Base-by-base conservation (phyloP, 1,140 invertebrate genomes). In the Thaumetopoea pityocampa region DNA sequence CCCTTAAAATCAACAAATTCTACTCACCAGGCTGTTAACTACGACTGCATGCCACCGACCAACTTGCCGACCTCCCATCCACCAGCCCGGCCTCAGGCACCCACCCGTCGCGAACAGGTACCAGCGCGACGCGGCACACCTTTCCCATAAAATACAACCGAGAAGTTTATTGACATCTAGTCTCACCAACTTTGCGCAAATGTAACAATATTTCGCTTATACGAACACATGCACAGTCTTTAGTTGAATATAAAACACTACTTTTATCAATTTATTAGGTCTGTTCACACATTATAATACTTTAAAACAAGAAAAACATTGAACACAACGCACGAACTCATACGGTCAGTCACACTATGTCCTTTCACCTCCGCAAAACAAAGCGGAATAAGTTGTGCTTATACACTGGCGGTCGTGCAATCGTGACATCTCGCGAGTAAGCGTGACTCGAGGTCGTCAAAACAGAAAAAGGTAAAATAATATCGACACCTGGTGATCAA, bases 81-180 rank as follows among this genome's bases (percentile, higher is more conserved):
- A 62, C 44, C 61, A 65, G 64, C 54, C 65, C 58, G 61, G 51
- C 56, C 53, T 63, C 67, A 52, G 63, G 46, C 55, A 66, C 60
- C 66, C 67, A 66, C 56, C 71, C 62, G 67, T 42, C 64, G 53
- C 63, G 57, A 70, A 80, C 79, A 83, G 74, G 76, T 81, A 81
- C 68, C 51, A 42, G 35, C 61, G 55, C 69, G 67, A 77, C 70
- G 77, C 79, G 77, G 68, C 77, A 79, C 77, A 83, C 77, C 77
- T 81, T 81, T 81, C 79, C 73, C 77, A 79, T 79, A 78, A 81
- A 83, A 79, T 79, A 79, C 74, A 73, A 74, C 67, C 72, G 70
- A 73, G 70, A 77, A 83, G 79, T 83, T 80, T 83, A 83, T 83
- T 80, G 79, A 83, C 79, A 80, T 83, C 79, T 55, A 79, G 66